Conservation (phyloP, 2,113 vertebrate genomes). For the Bos javanicus region DNA sequence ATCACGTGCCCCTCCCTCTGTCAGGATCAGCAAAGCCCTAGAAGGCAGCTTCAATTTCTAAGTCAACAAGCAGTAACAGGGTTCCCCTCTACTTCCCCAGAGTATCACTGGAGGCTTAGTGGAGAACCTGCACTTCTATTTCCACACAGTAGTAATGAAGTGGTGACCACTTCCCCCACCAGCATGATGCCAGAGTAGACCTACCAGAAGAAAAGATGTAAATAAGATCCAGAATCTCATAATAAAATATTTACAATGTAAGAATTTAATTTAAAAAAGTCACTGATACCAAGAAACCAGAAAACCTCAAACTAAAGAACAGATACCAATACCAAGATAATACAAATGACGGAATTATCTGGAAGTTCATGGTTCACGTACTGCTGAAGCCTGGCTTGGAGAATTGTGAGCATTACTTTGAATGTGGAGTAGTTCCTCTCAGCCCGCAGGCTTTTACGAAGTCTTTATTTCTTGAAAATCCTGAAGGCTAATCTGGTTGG, state of each 20-base stretch:
- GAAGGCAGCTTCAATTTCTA: neutral
- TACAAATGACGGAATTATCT: neutral
- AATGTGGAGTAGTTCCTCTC: no score
- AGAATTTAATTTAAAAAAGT: neutral
- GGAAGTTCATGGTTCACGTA: no score
- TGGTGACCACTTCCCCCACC: neutral
- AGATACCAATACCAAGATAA: neutral
- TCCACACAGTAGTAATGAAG: neutral
- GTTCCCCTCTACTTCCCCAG: neutral
- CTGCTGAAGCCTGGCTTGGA: no score
- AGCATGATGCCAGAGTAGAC: neutral
- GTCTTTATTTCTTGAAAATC: neutral
- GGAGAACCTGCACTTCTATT: neutral
- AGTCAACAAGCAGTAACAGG: neutral
- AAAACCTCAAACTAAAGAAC: slow-evolving; percentile 9
- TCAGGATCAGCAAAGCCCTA: neutral
- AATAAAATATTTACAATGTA: neutral
- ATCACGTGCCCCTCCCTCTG: neutral
- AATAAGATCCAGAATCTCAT: neutral
- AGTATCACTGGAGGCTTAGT: neutral
- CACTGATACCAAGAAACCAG: neutral
- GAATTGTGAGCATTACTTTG: no score
- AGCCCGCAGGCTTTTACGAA: accelerated
- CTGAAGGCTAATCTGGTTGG: neutral
- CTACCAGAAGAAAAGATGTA: neutral